phyloP scores from a whole-genome alignment of 2,113 vertebrate species.

The Phoenicopterus ruber region DNA sequence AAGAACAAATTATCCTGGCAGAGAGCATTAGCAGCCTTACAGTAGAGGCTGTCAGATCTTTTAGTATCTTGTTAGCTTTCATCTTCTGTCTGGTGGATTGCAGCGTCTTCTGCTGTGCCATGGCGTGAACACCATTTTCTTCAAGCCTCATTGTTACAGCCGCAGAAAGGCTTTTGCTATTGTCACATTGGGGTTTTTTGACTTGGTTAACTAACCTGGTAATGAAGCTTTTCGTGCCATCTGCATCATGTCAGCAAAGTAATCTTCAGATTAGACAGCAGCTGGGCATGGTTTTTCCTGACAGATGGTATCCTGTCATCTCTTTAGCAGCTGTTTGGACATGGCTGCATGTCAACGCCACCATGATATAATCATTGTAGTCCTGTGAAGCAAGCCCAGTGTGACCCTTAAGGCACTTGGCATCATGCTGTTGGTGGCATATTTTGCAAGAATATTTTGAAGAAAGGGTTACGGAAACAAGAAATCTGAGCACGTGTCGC shows the following conservation, averaged over 20 bases:
- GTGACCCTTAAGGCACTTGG: constrained; percentile 48
- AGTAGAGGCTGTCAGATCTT: not conserved
- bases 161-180: not conserved
- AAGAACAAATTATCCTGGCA: not conserved
- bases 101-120: not conserved
- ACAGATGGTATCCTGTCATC: constrained; percentile 72
- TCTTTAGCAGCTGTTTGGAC: constrained; percentile 69
- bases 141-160: not conserved
- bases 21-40: not conserved
- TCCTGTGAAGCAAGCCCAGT: constrained; percentile 45
- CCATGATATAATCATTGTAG: constrained; percentile 53
- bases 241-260: constrained; percentile 53
- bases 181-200: not conserved
- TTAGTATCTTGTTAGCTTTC: not conserved
- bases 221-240: constrained; percentile 25
- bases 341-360: constrained; percentile 54
- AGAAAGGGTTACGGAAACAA: constrained; percentile 38
- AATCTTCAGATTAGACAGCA: constrained; percentile 55
- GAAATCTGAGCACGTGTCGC: not conserved
- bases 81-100: not conserved
- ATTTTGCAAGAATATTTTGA: constrained; percentile 39
- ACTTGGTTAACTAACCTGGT: constrained; percentile 51
- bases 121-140: not conserved
- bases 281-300: constrained; percentile 49
- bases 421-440: constrained; percentile 8